Base-by-base conservation (phyloP, 2,888 invertebrate genomes). In the Scrobipalpa atriplicella region DNA sequence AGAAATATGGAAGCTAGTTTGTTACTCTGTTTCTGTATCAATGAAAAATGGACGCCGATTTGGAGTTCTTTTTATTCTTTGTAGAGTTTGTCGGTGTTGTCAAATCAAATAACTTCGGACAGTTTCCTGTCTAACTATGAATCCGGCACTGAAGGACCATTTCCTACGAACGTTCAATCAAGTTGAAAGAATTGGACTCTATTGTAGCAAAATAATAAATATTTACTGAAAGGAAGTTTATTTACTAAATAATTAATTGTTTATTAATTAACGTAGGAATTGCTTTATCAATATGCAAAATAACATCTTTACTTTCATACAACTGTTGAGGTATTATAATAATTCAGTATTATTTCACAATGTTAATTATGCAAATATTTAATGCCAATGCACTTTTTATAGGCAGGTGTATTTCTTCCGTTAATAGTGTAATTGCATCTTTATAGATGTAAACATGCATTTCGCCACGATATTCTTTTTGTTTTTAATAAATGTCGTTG, bases 361-460 rank as follows among this genome's bases (percentile, higher is more conserved):
- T 11, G 39, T n/a, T 47, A 47, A 47, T 47, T 3, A 16, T 47
- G 60, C 67, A 52, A 51, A 58, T 67, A 29, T 66, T 67, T 16
- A 67, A 67, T 71, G 71, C 69, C 71, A 73, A 66, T 70, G 67
- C 69, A 69, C 68, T 67, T 69, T 71, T 68, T 72, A 58, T 72
- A 62, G 66, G 47, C 47, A 47, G 47, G 47, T 47, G 47, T n/a
- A n/a, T 16, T 47, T 6, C 47, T 16, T 47, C 47, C 47, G 7
- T 6, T n/a, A 47, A 47, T n/a, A 47, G 16, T 47, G 10, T 5
- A 8, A 47, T n/a, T 47, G 16, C 13, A 43, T 47, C n/a, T 8
- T 16, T 5, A 16, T 16, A n/a, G 16, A 47, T 16, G 16, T n/a
- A 47, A 47, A 47, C 47, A 47, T 47, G 47, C n/a, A 0, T 47